Percentiles rank a stretch among this genome's conserved stretches.
Evolutionary conservation across 2,113 vertebrate species (phyloP).

Genomic region (Saccopteryx bilineata): DNA sequence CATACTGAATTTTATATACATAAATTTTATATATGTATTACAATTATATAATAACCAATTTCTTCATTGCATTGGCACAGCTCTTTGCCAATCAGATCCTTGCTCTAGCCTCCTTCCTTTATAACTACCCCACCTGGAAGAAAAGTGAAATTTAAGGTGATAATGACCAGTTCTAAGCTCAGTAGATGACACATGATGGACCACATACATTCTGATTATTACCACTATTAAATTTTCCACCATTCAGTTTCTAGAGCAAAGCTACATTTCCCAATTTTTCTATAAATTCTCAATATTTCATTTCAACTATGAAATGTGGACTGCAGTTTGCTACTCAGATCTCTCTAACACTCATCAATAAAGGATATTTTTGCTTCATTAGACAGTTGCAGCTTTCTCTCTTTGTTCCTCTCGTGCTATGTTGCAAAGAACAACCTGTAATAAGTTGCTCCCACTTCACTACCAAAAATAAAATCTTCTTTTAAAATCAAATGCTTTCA

Average conservation of each 20-base stretch:
- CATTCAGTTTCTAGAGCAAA: conserved; percentile 31
- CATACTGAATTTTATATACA: background rate
- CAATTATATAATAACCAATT: background rate
- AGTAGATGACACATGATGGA: background rate
- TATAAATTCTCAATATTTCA: conserved; percentile 17
- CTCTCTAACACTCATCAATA: background rate
- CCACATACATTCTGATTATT: background rate
- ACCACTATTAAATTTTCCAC: background rate
- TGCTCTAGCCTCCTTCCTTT: background rate
- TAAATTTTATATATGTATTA: background rate
- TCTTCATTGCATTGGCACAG: background rate
- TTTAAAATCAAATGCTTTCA: conserved; percentile 72
- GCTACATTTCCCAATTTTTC: background rate
- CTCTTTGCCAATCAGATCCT: background rate
- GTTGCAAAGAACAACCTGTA: conserved; percentile 79
- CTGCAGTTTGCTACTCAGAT: background rate
- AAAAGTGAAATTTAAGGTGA: background rate
- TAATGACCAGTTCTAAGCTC: background rate
- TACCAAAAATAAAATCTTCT: conserved; percentile 81
- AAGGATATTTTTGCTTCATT: conserved; percentile 70
- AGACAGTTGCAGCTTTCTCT: conserved; percentile 37
- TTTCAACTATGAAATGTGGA: background rate
- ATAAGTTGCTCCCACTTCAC: conserved; percentile 79
- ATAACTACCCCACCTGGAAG: background rate
- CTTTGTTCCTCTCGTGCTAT: conserved; percentile 67